These are phyloP conservation scores for Lycocerus yunnanus DNA, from an alignment of 2,888 invertebrate species.

Conservation along the genomic window DNA sequence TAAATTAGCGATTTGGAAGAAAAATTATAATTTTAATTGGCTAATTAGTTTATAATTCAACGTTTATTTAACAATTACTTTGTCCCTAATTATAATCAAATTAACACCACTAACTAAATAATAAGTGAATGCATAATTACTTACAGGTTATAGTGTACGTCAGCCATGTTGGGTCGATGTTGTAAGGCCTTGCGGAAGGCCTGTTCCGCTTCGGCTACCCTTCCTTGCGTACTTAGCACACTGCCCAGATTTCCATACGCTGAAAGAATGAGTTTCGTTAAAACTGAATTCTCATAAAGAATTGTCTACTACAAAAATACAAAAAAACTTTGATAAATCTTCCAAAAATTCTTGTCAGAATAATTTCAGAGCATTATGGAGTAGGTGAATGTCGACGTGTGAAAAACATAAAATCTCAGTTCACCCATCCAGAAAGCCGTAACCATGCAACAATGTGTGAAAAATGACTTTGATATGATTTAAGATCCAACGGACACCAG, in stretches of 20 bases:
- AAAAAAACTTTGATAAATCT: neutral
- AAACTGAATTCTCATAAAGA: slow-evolving; percentile 13
- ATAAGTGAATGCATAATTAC: slow-evolving; percentile 56
- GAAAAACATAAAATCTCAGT: slow-evolving; percentile 17
- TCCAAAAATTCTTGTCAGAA: neutral
- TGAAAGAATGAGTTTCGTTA: slow-evolving; percentile 56
- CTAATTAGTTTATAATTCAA: slow-evolving; percentile 28
- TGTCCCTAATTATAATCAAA: slow-evolving; percentile 31
- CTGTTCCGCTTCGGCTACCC: slow-evolving; percentile 85
- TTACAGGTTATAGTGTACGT: slow-evolving; percentile 98
- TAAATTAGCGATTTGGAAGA: neutral
- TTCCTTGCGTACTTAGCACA: slow-evolving; percentile 87
- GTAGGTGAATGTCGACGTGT: slow-evolving; percentile 21
- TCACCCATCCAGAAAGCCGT: slow-evolving; percentile 18
- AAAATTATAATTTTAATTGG: slow-evolving; percentile 13
- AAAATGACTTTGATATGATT: slow-evolving; percentile 23
- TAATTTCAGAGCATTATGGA: slow-evolving; percentile 5
- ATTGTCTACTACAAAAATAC: slow-evolving; percentile 8
- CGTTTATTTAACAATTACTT: slow-evolving; percentile 20
- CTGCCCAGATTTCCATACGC: slow-evolving; percentile 97
- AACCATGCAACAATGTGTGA: slow-evolving; percentile 22
- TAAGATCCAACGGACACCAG: slow-evolving; percentile 15
- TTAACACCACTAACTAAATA: slow-evolving; percentile 27
- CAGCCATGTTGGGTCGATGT: slow-evolving; percentile 96
- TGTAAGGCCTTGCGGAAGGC: slow-evolving; percentile 90